A percentile compares a stretch with the other conserved stretches of the same genome.
Conservation (phyloP, 2,888 invertebrate species). For the Plusia festucae region DNA sequence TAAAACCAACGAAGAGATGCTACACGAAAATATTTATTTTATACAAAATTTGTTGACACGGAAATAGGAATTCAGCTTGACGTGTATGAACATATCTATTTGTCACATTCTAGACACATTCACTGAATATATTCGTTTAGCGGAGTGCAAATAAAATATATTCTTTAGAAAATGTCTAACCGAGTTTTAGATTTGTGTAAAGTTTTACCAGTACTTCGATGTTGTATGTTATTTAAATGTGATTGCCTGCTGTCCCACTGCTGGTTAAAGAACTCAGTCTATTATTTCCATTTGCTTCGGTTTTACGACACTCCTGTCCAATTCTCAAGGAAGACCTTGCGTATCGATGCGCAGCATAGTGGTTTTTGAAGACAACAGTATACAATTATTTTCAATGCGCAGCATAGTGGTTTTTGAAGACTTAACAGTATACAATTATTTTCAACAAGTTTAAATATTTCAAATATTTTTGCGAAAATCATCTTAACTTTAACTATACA, state of each 20-base stretch:
- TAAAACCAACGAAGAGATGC: not conserved
- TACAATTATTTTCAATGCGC: too few relatives aligned
- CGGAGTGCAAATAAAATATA: slow-evolving; percentile 20
- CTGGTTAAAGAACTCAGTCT: too few relatives aligned
- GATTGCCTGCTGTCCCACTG: too few relatives aligned
- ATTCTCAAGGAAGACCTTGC: too few relatives aligned
- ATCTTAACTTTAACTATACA: too few relatives aligned
- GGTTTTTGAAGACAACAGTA: too few relatives aligned
- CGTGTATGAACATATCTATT: slow-evolving; percentile 23
- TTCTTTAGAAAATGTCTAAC: not conserved
- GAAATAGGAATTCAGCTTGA: slow-evolving; percentile 30
- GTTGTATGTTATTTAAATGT: not conserved
- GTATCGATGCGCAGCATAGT: too few relatives aligned
- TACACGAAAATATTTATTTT: slow-evolving; percentile 24
- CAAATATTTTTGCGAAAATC: not conserved
- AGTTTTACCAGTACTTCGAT: not conserved
- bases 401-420: too few relatives aligned
- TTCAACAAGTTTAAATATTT: not conserved
- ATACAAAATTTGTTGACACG: slow-evolving; percentile 21
- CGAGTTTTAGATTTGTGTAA: not conserved
- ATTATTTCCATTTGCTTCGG: too few relatives aligned
- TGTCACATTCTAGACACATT: slow-evolving; percentile 22
- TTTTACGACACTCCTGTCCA: too few relatives aligned
- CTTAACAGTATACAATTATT: not conserved
- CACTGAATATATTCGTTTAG: slow-evolving; percentile 24